Evolutionary conservation across 2,113 vertebrate species (phyloP).

Genomic region (Eublepharis macularius): DNA sequence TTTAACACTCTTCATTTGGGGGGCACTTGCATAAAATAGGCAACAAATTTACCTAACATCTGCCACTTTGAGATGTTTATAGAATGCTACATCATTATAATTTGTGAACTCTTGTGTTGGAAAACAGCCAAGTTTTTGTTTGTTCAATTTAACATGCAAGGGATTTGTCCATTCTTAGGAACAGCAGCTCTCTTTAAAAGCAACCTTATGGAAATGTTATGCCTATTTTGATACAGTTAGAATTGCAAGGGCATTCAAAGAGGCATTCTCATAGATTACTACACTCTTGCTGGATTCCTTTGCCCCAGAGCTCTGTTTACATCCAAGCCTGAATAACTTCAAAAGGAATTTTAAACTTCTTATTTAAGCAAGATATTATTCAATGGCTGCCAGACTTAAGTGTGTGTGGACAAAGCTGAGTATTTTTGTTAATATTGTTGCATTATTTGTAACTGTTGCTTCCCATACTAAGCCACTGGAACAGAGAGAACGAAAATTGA

Average conservation of each 20-base stretch:
- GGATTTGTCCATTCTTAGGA: not conserved
- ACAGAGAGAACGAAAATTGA: not conserved
- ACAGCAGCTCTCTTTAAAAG: not conserved
- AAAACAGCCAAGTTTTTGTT: not conserved
- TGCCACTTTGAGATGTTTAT: constrained; percentile 15
- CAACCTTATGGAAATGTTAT: not conserved
- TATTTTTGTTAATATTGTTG: not conserved
- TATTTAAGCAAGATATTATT: not conserved
- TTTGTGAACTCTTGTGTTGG: not conserved
- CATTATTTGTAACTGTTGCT: not conserved
- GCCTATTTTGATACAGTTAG: not conserved
- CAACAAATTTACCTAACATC: constrained; percentile 2
- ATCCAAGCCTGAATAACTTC: not conserved
- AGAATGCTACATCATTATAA: not conserved
- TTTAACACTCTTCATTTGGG: constrained; percentile 47
- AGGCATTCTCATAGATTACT: not conserved
- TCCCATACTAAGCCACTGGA: not conserved
- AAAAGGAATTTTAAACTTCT: not conserved
- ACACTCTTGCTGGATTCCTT: not conserved
- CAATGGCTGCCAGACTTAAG: not conserved
- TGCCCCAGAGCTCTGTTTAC: not conserved
- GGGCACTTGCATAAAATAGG: constrained; percentile 22
- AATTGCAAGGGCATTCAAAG: not conserved
- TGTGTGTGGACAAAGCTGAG: not conserved
- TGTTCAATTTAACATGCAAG: not conserved